Percentiles rank a stretch among this genome's conserved stretches.
These are phyloP conservation scores for Marmota flaviventris DNA, from an alignment of 2,113 vertebrate genomes.

Conservation along the genomic window DNA sequence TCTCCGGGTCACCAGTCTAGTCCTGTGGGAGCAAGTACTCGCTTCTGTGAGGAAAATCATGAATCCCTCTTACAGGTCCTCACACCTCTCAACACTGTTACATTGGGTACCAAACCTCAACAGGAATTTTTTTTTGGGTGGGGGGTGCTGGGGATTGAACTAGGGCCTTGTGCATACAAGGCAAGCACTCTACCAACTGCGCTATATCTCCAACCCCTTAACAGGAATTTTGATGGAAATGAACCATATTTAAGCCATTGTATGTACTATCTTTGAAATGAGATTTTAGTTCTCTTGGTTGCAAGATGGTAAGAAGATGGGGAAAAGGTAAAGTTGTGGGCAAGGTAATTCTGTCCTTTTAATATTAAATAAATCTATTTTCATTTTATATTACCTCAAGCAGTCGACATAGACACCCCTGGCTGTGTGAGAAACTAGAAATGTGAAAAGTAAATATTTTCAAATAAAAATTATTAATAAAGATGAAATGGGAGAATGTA, in stretches of 20 bases:
- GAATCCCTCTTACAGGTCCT: not conserved
- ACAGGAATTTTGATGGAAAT: not conserved
- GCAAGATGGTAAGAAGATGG: conserved; percentile 26
- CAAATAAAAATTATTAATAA: conserved; percentile 35
- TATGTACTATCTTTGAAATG: not conserved
- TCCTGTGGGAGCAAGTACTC: not conserved
- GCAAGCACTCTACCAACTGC: no score
- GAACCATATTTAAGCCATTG: not conserved
- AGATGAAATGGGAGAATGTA: not conserved
- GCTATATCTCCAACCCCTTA: not conserved
- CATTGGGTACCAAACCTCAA: not conserved
- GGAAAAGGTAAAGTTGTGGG: conserved; percentile 8
- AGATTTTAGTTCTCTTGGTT: conserved; percentile 36
- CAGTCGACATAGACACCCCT: not conserved
- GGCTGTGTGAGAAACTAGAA: conserved; percentile 13
- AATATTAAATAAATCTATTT: conserved; percentile 48
- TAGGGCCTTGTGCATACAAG: no score
- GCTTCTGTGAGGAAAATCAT: not conserved
- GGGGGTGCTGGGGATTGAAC: no score
- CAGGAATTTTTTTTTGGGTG: not conserved
- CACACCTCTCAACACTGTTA: not conserved
- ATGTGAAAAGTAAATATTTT: not conserved
- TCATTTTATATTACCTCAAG: conserved; percentile 21
- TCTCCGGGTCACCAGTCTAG: not conserved
- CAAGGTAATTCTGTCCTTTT: not conserved